A percentile compares a stretch with the other conserved stretches of the same genome.
These are phyloP conservation scores for Pogonocichla stellata DNA, from an alignment of 2,113 vertebrate genomes.

Conservation along the genomic window DNA sequence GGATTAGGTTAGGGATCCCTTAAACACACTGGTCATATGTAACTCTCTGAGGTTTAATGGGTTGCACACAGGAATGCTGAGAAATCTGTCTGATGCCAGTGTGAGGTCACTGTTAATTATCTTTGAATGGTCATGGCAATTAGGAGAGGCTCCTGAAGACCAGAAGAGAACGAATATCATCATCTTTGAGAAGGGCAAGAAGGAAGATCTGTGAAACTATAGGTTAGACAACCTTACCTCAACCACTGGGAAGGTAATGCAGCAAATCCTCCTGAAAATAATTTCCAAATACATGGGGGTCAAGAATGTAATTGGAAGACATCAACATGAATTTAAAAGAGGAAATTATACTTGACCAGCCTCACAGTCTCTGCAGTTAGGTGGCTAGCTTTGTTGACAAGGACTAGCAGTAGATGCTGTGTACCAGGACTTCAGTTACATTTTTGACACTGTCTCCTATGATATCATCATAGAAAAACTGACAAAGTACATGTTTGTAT, in stretches of 20 bases:
- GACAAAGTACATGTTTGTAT: background rate
- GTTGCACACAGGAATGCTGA: background rate
- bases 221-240: background rate
- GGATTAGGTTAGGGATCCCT: background rate
- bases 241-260: background rate
- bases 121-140: background rate
- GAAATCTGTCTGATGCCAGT: background rate
- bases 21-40: background rate
- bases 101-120: background rate
- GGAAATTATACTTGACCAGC: background rate
- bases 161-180: background rate
- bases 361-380: background rate
- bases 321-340: background rate
- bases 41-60: background rate
- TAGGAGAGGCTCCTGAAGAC: background rate
- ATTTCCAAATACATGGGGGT: background rate
- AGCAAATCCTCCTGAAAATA: background rate
- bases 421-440: background rate
- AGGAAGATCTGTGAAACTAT: background rate
- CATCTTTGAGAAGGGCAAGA: background rate
- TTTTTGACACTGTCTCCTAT: background rate
- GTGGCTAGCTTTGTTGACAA: background rate
- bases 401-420: background rate
- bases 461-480: background rate
- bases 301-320: background rate